These are phyloP conservation scores for Montifringilla adamsi DNA, from an alignment of 2,113 vertebrate species.

Conservation along the genomic window DNA sequence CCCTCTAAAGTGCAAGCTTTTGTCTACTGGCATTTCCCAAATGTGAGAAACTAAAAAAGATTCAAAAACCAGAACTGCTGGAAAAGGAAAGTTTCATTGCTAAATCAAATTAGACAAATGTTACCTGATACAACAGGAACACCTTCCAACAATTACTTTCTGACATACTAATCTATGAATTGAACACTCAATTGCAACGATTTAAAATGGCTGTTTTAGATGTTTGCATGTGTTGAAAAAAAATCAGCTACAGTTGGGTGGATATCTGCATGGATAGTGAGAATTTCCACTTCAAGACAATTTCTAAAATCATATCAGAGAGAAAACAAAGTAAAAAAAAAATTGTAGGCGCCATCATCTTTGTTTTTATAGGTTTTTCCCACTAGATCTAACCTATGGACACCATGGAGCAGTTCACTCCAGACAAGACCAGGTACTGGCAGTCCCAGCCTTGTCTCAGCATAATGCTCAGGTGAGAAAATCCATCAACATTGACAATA, in stretches of 20 bases:
- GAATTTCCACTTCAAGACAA: background rate
- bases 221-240: background rate
- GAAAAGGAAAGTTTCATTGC: background rate
- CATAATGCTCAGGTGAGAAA: background rate
- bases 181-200: background rate
- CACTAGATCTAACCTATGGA: background rate
- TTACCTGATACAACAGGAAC: background rate
- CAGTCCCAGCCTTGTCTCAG: background rate
- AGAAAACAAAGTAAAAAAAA: background rate
- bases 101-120: conserved; percentile 1
- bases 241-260: background rate
- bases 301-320: background rate
- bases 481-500: background rate
- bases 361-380: background rate
- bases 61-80: conserved; percentile 16
- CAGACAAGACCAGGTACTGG: background rate
- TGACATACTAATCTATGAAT: background rate
- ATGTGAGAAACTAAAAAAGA: conserved; percentile 49
- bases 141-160: conserved; percentile 16
- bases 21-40: conserved; percentile 69
- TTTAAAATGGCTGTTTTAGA: background rate
- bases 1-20: conserved; percentile 52
- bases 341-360: background rate
- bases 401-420: background rate
- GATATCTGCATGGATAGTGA: background rate